Conservation (phyloP, 1,140 invertebrate genomes). For the Cepaea nemoralis region DNA sequence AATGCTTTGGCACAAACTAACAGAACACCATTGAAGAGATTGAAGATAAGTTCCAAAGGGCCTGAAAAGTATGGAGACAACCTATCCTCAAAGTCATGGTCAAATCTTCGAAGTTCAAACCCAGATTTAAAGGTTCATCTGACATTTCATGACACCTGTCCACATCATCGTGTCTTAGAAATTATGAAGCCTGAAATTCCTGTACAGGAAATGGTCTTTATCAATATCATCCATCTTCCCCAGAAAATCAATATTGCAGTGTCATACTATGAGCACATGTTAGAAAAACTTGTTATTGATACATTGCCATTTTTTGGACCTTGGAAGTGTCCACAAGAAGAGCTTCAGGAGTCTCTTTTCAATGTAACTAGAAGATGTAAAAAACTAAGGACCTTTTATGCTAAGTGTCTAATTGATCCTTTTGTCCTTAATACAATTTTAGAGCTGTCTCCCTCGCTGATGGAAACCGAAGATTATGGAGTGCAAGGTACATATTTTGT, state of each 20-base stretch:
- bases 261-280: constrained; percentile 53
- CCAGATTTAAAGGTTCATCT: constrained; percentile 59
- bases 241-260: constrained; percentile 58
- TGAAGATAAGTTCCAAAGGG: constrained; percentile 58
- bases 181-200: constrained; percentile 65
- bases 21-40: constrained; percentile 47
- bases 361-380: constrained; percentile 49
- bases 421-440: constrained; percentile 57
- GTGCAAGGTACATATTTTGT: no score
- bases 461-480: constrained; percentile 51
- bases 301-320: constrained; percentile 54
- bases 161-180: constrained; percentile 51
- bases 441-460: constrained; percentile 53
- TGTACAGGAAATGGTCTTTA: constrained; percentile 55
- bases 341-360: constrained; percentile 56
- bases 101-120: constrained; percentile 40
- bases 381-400: constrained; percentile 50
- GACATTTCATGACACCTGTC: constrained; percentile 64
- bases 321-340: no score
- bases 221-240: constrained; percentile 61
- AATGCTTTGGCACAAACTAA: constrained; percentile 49
- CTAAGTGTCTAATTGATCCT: constrained; percentile 55
- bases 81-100: constrained; percentile 56
- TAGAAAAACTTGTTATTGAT: constrained; percentile 59
- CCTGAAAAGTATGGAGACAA: constrained; percentile 59